Base-by-base conservation (phyloP, 2,797 vertebrate genomes). In the Protosalanx chinensis region DNA sequence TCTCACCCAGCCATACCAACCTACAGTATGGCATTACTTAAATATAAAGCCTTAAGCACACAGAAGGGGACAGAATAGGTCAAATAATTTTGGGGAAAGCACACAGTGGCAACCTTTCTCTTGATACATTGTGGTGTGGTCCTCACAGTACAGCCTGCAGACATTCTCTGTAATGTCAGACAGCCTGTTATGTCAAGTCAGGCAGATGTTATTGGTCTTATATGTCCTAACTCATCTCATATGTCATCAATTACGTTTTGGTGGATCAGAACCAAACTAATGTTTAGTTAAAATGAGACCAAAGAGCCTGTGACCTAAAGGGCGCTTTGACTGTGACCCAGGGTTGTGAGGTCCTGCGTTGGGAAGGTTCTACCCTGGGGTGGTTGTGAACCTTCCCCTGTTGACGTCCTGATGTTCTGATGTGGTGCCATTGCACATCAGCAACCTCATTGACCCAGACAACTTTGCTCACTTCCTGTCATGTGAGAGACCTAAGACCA, bases 401-500 rank as follows among this genome's bases (percentile, higher is more conserved):
- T 51, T 61, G 63, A 75, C 70, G 33, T 16, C 13, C 10, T n/a
- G 60, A 67, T 15, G 3, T 57, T 15, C 10, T 33, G n/a, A 51
- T 64, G 60, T 56, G 69, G 69, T 18, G 33, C 78, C 23, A 27
- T 27, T 27, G 23, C 23, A 27, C 23, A 27, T 27, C 23, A 27
- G n/a, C 37, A 68, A 66, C 72, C 71, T 81, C 20, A 53, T 77
- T 65, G 49, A 58, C 59, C 56, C 68, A 49, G 67, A 69, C 27
- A 64, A 73, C 72, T 80, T 41, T 4, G 33, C 68, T 75, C 66
- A 70, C 73, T 74, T 81, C 82, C 78, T 76, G 77, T 49, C 15
- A 77, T 66, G 68, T 66, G 41, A 75, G 74, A 79, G 72, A 80
- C 32, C 51, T 69, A 46, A 41, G 30, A 53, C 29, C 49, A 60